Evolutionary conservation across 2,113 vertebrate genomes (phyloP).

Genomic region (Siniperca knerii): DNA sequence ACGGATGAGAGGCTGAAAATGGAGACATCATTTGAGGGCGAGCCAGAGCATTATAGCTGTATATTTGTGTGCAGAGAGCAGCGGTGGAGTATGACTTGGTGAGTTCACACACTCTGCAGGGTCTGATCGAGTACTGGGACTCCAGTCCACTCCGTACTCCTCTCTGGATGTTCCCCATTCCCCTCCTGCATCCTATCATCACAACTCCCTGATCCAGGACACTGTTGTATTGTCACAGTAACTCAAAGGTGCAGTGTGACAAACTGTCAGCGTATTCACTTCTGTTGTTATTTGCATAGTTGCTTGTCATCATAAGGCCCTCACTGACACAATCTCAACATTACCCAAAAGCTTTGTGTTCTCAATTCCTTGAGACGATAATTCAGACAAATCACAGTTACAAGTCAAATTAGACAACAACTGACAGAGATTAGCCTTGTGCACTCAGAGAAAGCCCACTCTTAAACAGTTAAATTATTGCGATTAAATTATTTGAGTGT

Average conservation of each 20-base stretch:
- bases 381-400: conserved; percentile 14
- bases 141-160: conserved; percentile 50
- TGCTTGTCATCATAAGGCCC: conserved; percentile 45
- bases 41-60: conserved; percentile 59
- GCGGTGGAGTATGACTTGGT: conserved; percentile 41
- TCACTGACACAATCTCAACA: conserved; percentile 12
- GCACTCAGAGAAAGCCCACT: conserved; percentile 22
- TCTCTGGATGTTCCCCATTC: conserved; percentile 54
- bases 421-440: not conserved
- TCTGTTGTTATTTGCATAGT: conserved; percentile 72
- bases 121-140: conserved; percentile 46
- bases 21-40: conserved; percentile 52
- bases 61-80: conserved; percentile 60
- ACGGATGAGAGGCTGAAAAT: conserved; percentile 56
- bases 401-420: not conserved
- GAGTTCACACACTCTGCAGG: conserved; percentile 39
- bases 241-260: conserved; percentile 46
- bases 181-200: conserved; percentile 42
- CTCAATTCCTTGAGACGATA: not conserved
- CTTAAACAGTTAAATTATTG: conserved; percentile 11
- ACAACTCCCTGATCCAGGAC: conserved; percentile 36
- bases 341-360: not conserved
- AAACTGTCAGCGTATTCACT: conserved; percentile 39
- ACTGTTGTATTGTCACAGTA: conserved; percentile 64
- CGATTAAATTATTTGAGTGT: not conserved